Conservation (phyloP, 2,797 vertebrate species). For the Enteromius thamalakanensis region DNA sequence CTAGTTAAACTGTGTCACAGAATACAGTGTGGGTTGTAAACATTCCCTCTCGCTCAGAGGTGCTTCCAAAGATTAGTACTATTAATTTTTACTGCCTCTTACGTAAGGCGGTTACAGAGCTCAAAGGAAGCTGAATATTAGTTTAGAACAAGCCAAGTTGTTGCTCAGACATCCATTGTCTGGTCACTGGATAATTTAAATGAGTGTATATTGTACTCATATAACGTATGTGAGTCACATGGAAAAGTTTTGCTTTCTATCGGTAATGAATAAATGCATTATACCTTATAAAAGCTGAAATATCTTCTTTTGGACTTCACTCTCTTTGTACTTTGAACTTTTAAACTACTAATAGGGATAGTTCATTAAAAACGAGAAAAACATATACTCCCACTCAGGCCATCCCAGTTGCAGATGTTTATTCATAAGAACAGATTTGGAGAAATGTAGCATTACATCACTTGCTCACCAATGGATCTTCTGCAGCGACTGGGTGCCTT, state of each 20-base stretch:
- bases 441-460: not conserved
- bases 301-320: not conserved
- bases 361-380: not conserved
- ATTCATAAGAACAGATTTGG: not conserved
- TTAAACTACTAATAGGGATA: not conserved
- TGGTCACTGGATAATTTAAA: not conserved
- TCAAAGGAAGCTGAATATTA: not conserved
- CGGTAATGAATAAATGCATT: not conserved
- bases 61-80: not conserved
- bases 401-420: not conserved
- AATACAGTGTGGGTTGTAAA: not conserved
- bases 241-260: not conserved
- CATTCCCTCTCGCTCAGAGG: not conserved
- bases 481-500: not conserved
- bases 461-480: not conserved
- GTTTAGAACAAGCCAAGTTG: constrained; percentile 13
- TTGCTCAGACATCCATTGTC: not conserved
- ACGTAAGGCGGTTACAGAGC: not conserved
- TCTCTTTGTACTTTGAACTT: not conserved
- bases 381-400: not conserved
- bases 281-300: no score
- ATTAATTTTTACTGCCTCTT: not conserved
- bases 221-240: not conserved
- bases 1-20: not conserved
- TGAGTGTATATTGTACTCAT: not conserved